These are phyloP conservation scores for Phyllotreta striolata DNA, from an alignment of 2,888 invertebrate genomes.

Conservation along the genomic window DNA sequence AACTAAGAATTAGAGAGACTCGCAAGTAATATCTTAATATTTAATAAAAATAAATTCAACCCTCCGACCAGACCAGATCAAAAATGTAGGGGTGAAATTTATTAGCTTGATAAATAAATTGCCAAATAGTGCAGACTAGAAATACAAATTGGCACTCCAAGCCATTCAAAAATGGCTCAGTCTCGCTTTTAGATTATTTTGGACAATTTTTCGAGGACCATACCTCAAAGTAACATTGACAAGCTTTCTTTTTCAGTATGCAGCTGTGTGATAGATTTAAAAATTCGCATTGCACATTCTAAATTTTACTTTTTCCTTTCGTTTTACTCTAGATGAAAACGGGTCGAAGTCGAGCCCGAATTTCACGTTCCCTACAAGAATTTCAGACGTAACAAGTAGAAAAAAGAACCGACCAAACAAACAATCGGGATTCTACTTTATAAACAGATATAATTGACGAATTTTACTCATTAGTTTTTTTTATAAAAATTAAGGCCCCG, in stretches of 20 bases:
- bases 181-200: constrained; percentile 47
- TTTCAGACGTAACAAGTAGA: too few species aligned
- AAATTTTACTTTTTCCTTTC: constrained; percentile 1
- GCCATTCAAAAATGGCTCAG: constrained; percentile 49
- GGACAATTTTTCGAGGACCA: constrained; percentile 35
- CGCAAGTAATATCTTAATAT: too few species aligned
- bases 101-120: constrained; percentile 19
- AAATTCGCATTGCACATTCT: background rate
- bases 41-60: too few species aligned
- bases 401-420: too few species aligned
- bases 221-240: constrained; percentile 19
- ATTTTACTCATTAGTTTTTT: constrained; percentile 6
- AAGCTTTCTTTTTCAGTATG: constrained; percentile 15
- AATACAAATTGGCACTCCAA: constrained; percentile 55
- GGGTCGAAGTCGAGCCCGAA: constrained; percentile 38
- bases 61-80: too few species aligned
- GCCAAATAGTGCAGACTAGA: constrained; percentile 55
- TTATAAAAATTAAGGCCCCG: constrained; percentile 21
- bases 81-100: too few species aligned
- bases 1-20: too few species aligned
- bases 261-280: constrained; percentile 23
- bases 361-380: too few species aligned
- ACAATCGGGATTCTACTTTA: too few species aligned
- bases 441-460: constrained; percentile 31
- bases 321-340: constrained; percentile 11